Conservation (phyloP, 2,888 invertebrate species). For the Baccha elongata region DNA sequence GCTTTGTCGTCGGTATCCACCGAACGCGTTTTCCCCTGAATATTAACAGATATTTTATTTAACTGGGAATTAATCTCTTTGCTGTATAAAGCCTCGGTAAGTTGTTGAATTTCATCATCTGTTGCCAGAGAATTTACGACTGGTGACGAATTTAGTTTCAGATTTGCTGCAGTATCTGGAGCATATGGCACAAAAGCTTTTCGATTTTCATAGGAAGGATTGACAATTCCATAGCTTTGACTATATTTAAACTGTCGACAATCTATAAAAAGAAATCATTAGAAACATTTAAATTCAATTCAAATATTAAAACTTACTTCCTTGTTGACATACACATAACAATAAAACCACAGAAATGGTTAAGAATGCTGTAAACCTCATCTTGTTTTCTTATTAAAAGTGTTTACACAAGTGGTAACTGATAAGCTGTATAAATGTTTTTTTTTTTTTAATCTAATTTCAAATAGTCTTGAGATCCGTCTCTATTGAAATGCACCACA, state of each 20-base stretch:
- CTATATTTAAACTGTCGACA: background rate
- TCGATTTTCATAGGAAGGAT: background rate
- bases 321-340: constrained; percentile 19
- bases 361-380: background rate
- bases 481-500: too few relatives aligned
- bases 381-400: background rate
- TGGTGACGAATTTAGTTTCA: constrained; percentile 46
- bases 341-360: constrained; percentile 23
- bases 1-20: constrained; percentile 88
- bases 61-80: constrained; percentile 90
- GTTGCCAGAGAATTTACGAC: constrained; percentile 83
- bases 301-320: constrained; percentile 33
- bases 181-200: constrained; percentile 1
- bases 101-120: constrained; percentile 86
- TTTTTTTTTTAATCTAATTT: too few relatives aligned
- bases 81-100: constrained; percentile 88
- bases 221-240: background rate
- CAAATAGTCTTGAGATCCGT: too few relatives aligned
- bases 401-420: constrained; percentile 22
- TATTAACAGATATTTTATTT: constrained; percentile 87
- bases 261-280: background rate
- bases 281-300: background rate
- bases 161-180: background rate
- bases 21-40: constrained; percentile 89
- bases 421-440: constrained; percentile 30